Evolutionary conservation across 2,113 vertebrate genomes (phyloP).

Genomic region (Nerophis lumbriciformis): DNA sequence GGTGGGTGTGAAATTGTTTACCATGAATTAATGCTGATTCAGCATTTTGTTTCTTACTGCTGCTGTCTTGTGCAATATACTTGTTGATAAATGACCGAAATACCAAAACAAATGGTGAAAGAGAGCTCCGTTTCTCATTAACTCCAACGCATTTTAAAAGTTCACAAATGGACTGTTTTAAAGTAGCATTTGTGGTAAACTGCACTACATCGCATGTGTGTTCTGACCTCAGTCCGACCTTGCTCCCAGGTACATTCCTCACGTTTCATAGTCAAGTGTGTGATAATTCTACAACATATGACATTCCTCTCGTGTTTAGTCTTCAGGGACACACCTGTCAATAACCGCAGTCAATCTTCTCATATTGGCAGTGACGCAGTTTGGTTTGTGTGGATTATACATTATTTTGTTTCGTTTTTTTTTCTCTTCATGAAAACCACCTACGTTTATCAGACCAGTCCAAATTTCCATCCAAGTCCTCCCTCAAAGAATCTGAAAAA

Average conservation of each 20-base stretch:
- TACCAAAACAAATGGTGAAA: no score
- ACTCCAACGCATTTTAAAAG: no score
- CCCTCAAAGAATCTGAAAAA: constrained; percentile 66
- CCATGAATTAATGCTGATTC: no score
- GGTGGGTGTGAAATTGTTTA: no score
- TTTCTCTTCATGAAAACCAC: constrained; percentile 19
- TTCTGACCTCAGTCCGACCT: background rate
- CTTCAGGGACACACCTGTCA: background rate
- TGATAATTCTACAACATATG: background rate
- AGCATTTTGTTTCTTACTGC: no score
- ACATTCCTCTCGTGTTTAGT: constrained; percentile 5
- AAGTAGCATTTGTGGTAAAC: no score
- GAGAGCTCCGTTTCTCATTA: no score
- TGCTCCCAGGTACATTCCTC: background rate
- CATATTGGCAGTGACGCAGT: background rate
- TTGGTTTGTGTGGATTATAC: background rate
- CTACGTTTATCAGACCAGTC: constrained; percentile 42
- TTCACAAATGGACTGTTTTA: no score
- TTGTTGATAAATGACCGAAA: no score
- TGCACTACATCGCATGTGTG: no score
- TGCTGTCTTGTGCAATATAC: no score
- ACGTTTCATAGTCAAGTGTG: background rate
- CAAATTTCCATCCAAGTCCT: constrained; percentile 51
- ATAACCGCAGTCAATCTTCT: background rate
- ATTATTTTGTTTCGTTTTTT: no score